Percentiles rank a stretch among this genome's conserved stretches.
These are phyloP conservation scores for Ametastegia equiseti DNA, from an alignment of 2,888 invertebrate genomes.

Conservation along the genomic window DNA sequence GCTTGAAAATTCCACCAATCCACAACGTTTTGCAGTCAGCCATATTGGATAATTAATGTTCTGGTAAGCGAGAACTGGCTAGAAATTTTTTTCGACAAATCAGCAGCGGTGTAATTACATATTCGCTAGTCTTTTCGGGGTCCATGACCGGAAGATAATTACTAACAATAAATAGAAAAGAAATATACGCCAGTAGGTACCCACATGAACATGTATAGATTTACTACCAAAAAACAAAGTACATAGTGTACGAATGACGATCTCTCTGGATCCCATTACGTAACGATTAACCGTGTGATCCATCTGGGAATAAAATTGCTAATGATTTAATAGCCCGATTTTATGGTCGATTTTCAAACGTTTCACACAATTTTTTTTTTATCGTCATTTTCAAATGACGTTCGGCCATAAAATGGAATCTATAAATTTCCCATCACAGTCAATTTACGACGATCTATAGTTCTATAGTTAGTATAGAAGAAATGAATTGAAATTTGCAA, in stretches of 20 bases:
- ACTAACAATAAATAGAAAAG: not conserved
- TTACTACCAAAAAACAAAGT: not conserved
- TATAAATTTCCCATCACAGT: too few relatives aligned
- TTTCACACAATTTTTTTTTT: too few relatives aligned
- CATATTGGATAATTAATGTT: slow-evolving; percentile 13
- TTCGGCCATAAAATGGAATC: too few relatives aligned
- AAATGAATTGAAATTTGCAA: too few relatives aligned
- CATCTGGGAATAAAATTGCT: not conserved
- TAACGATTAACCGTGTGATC: not conserved
- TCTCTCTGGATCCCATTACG: not conserved
- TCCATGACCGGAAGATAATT: not conserved
- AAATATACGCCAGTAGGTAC: too few relatives aligned
- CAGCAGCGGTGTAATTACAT: slow-evolving; percentile 4
- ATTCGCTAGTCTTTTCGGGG: not conserved
- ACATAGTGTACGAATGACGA: not conserved
- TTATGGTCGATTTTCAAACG: not conserved
- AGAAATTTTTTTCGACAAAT: not conserved
- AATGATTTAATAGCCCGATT: not conserved
- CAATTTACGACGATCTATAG: too few relatives aligned
- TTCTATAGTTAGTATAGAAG: too few relatives aligned
- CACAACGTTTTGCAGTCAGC: slow-evolving; percentile 1
- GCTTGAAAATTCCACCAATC: not conserved
- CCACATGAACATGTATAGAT: too few relatives aligned
- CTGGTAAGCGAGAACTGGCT: slow-evolving; percentile 10
- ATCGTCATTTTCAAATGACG: too few relatives aligned